Conservation (phyloP, 2,888 invertebrate genomes). For the Philopedon plagiatum region DNA sequence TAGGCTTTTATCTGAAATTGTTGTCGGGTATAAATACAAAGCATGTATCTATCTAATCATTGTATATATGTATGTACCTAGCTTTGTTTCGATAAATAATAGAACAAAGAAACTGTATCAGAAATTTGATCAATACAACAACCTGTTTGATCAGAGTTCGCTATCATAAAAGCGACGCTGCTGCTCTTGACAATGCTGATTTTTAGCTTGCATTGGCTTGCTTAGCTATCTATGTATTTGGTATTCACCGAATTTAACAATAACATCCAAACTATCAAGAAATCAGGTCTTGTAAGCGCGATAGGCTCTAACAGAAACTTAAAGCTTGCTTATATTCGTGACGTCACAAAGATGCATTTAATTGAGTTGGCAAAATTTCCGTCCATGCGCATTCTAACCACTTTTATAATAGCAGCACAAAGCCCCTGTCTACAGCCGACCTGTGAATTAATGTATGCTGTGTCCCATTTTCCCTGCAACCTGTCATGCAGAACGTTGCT, state of each 20-base stretch:
- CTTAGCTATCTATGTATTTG: not conserved
- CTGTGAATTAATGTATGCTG: slow-evolving; percentile 3
- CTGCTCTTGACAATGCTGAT: not conserved
- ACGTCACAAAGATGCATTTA: slow-evolving; percentile 65
- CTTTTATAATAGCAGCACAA: slow-evolving; percentile 30
- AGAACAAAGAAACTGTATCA: slow-evolving; percentile 25
- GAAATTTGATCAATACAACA: slow-evolving; percentile 24
- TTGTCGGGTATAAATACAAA: not conserved
- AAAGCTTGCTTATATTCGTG: slow-evolving; percentile 61
- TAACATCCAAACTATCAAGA: not conserved
- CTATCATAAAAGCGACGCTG: slow-evolving; percentile 2
- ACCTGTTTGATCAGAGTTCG: slow-evolving; percentile 16
- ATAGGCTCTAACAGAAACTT: not conserved
- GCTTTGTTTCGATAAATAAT: slow-evolving; percentile 9
- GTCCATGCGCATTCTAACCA: slow-evolving; percentile 61
- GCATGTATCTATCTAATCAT: not conserved
- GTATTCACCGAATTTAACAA: not conserved
- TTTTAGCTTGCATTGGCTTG: not conserved
- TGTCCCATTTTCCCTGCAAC: not conserved
- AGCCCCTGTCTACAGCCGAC: slow-evolving; percentile 2
- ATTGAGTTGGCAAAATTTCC: slow-evolving; percentile 57
- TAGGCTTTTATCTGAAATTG: not conserved
- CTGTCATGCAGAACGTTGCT: not conserved
- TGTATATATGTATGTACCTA: not conserved
- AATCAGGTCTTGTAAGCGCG: not conserved